These are phyloP conservation scores for Phrynosoma blainvillii DNA, from an alignment of 2,113 vertebrate species.

Conservation along the genomic window DNA sequence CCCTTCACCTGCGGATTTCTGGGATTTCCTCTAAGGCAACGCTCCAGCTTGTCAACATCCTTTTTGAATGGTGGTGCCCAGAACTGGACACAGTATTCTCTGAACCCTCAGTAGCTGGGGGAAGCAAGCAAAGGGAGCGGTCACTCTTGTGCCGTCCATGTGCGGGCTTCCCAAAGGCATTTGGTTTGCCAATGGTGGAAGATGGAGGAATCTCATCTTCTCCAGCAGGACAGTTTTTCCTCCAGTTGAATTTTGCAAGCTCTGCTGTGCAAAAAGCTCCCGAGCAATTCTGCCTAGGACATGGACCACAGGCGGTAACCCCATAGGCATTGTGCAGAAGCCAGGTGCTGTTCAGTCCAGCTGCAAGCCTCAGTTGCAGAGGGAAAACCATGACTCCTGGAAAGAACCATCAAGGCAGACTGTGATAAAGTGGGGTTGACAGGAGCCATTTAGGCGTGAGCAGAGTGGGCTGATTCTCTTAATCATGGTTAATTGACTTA, in stretches of 20 bases:
- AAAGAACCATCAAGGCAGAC: not conserved
- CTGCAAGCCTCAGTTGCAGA: not conserved
- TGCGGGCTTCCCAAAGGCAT: too few relatives aligned
- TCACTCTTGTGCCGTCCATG: too few relatives aligned
- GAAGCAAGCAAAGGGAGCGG: too few relatives aligned
- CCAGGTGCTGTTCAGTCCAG: not conserved
- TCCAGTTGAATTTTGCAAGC: not conserved
- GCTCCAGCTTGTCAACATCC: too few relatives aligned
- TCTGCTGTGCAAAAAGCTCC: too few relatives aligned
- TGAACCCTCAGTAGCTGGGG: too few relatives aligned
- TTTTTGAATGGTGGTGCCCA: too few relatives aligned
- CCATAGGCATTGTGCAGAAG: not conserved
- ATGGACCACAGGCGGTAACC: too few relatives aligned
- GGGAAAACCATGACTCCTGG: not conserved
- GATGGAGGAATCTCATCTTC: not conserved
- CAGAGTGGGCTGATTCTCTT: not conserved
- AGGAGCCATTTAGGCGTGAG: conserved; percentile 28
- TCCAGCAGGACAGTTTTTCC: not conserved
- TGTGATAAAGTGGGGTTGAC: not conserved
- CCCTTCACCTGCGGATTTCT: too few relatives aligned
- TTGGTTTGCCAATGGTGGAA: too few relatives aligned
- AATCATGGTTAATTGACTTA: conserved; percentile 14
- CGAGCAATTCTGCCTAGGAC: not conserved
- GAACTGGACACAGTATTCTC: too few relatives aligned
- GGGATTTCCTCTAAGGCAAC: too few relatives aligned